These are phyloP conservation scores for Lampris megalopsis DNA, from an alignment of 2,113 vertebrate species.

Conservation along the genomic window DNA sequence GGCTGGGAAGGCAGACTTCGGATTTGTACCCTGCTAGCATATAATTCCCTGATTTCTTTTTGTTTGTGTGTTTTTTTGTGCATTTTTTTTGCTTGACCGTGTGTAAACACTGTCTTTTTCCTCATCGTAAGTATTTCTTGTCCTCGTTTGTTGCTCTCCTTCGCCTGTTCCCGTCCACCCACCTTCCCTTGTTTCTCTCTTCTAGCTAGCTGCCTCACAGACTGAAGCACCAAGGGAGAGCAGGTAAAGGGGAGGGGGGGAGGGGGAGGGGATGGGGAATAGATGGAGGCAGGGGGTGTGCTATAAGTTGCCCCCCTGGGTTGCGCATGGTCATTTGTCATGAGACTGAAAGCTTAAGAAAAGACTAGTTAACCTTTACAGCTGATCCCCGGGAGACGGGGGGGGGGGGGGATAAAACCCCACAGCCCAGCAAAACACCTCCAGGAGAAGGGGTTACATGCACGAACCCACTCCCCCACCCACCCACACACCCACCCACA, in stretches of 20 bases:
- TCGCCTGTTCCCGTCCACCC: constrained; percentile 37
- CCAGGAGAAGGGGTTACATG: constrained; percentile 44
- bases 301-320: constrained; percentile 73
- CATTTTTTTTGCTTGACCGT: neutral
- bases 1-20: constrained; percentile 27
- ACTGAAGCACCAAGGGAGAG: constrained; percentile 45
- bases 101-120: constrained; percentile 10
- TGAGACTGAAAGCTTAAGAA: constrained; percentile 82
- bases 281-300: constrained; percentile 53
- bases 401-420: constrained; percentile 33
- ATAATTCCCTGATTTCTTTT: constrained; percentile 18
- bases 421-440: constrained; percentile 74
- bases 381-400: constrained; percentile 70
- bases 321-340: constrained; percentile 81
- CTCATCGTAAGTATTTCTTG: constrained; percentile 33
- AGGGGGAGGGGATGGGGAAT: neutral
- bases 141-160: constrained; percentile 5
- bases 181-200: constrained; percentile 41
- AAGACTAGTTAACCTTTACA: constrained; percentile 83
- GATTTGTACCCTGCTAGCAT: constrained; percentile 21
- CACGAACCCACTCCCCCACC: neutral
- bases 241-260: neutral
- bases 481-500: neutral
- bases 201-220: constrained; percentile 41
- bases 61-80: neutral